Evolutionary conservation across 1,140 invertebrate genomes (phyloP).

Genomic region (Ganaspis sp.): DNA sequence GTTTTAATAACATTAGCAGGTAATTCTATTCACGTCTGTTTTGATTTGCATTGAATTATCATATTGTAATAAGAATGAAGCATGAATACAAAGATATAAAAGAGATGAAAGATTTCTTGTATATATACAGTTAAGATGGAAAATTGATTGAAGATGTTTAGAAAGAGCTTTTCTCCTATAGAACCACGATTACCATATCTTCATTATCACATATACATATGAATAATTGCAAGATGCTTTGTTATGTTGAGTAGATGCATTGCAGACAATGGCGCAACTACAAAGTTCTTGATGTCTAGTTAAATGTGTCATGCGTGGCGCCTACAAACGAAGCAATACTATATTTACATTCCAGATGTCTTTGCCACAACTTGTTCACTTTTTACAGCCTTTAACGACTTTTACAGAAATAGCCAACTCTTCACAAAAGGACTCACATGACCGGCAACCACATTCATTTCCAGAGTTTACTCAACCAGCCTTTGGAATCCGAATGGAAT

Average conservation of each 20-base stretch:
- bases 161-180: not conserved
- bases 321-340: conserved; percentile 4
- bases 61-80: too few species aligned
- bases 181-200: not conserved
- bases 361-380: conserved; percentile 12
- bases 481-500: not conserved
- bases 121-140: not conserved
- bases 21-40: too few species aligned
- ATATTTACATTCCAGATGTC: conserved; percentile 8
- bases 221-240: conserved; percentile 1
- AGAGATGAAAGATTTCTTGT: not conserved
- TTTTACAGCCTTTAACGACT: conserved; percentile 1
- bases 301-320: conserved; percentile 22
- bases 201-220: not conserved
- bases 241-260: not conserved
- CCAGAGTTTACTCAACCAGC: not conserved
- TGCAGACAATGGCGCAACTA: conserved; percentile 25
- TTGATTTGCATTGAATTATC: too few species aligned
- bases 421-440: conserved; percentile 2
- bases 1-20: too few species aligned
- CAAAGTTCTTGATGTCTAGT: conserved; percentile 26
- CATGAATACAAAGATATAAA: not conserved
- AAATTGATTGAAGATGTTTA: not conserved
- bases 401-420: conserved; percentile 5
- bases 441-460: not conserved